Evolutionary conservation across 2,113 vertebrate species (phyloP).

Genomic region (Etheostoma spectabile): DNA sequence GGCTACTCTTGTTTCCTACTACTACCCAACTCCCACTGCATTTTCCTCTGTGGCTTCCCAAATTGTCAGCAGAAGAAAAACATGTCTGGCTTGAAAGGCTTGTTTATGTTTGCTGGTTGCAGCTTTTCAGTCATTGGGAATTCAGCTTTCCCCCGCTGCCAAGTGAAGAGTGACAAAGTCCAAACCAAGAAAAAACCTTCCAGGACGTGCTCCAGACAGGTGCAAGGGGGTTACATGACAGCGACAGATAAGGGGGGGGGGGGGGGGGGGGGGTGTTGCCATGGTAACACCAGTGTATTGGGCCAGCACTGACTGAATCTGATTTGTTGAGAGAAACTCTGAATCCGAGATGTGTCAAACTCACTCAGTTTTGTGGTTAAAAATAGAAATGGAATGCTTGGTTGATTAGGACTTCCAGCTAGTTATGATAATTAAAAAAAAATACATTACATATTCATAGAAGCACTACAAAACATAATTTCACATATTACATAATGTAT

Average conservation of each 20-base stretch:
- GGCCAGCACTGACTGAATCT: constrained; percentile 4
- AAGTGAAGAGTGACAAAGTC: constrained; percentile 61
- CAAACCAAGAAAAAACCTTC: constrained; percentile 49
- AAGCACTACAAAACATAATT: constrained; percentile 2
- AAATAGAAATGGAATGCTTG: not conserved
- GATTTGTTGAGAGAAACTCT: constrained; percentile 18
- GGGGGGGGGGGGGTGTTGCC: constrained; percentile 28
- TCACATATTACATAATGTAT: not conserved
- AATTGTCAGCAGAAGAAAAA: constrained; percentile 27
- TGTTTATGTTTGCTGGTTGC: constrained; percentile 31
- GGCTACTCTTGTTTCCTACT: not conserved
- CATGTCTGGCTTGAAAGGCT: constrained; percentile 10
- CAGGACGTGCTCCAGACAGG: constrained; percentile 41
- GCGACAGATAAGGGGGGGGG: constrained; percentile 19
- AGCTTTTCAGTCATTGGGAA: constrained; percentile 47
- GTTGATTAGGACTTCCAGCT: not conserved
- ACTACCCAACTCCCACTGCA: not conserved
- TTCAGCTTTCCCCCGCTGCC: constrained; percentile 33
- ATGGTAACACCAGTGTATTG: constrained; percentile 31
- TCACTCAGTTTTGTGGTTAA: not conserved
- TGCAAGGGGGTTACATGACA: constrained; percentile 54
- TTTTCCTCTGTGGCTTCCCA: constrained; percentile 19
- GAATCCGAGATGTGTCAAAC: constrained; percentile 8
- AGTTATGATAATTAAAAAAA: not conserved
- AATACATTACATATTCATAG: not conserved